These are phyloP conservation scores for Cecidostiba fungosa DNA, from an alignment of 2,888 invertebrate species.

Conservation along the genomic window DNA sequence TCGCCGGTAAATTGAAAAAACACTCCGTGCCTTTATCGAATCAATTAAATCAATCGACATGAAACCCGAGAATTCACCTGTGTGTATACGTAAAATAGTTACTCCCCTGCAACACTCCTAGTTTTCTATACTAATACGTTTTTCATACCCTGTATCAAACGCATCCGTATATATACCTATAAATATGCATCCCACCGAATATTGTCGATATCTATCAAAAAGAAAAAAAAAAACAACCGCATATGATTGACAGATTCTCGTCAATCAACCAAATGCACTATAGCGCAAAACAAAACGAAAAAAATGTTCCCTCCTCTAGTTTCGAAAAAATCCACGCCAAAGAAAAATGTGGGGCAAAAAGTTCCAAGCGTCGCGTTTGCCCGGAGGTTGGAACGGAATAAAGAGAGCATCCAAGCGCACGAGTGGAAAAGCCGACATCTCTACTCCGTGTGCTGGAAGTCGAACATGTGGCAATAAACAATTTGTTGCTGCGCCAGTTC, in stretches of 20 bases:
- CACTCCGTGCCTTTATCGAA: background rate
- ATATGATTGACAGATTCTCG: background rate
- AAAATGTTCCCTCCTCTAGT: background rate
- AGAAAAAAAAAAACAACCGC: background rate
- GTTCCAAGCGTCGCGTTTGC: background rate
- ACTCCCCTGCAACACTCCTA: background rate
- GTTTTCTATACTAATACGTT: background rate
- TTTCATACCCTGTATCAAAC: background rate
- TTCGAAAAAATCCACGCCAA: constrained; percentile 25
- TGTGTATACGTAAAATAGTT: background rate
- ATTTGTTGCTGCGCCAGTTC: constrained; percentile 71
- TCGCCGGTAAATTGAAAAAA: constrained; percentile 26
- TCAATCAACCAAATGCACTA: background rate
- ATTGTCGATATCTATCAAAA: background rate
- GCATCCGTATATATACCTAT: background rate
- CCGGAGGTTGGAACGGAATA: background rate
- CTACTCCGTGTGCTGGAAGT: constrained; percentile 66
- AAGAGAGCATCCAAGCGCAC: constrained; percentile 29
- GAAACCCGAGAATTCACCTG: background rate
- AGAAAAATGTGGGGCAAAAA: constrained; percentile 7
- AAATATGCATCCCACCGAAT: background rate
- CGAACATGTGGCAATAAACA: constrained; percentile 76
- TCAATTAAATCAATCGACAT: constrained; percentile 31
- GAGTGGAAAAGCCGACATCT: background rate
- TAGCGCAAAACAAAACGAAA: background rate